These are phyloP conservation scores for Scytalopus superciliaris DNA, from an alignment of 2,113 vertebrate species.

Conservation along the genomic window DNA sequence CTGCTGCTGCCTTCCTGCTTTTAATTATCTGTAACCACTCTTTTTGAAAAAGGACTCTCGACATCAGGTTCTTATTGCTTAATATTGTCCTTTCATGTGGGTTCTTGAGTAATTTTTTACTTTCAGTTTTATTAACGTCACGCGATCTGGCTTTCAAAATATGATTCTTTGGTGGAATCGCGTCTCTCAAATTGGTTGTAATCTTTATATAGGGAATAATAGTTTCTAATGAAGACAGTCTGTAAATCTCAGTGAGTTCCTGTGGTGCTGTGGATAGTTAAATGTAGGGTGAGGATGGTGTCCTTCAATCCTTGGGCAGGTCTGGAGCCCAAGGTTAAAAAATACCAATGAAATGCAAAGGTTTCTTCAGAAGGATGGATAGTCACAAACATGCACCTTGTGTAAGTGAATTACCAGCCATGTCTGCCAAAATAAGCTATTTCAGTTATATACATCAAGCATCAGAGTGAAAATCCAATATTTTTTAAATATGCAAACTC, in stretches of 20 bases:
- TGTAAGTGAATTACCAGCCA: neutral
- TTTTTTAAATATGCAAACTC: neutral
- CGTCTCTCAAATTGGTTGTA: neutral
- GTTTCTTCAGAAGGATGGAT: neutral
- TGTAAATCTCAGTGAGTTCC: neutral
- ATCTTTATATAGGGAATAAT: neutral
- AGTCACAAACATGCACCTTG: accelerated
- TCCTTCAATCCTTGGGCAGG: neutral
- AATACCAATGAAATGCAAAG: accelerated
- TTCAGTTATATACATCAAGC: neutral
- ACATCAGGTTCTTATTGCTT: neutral
- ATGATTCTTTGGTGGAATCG: neutral
- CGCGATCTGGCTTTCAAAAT: neutral
- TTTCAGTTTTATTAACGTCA: constrained; percentile 13
- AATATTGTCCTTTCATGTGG: constrained; percentile 51
- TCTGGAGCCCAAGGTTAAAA: neutral
- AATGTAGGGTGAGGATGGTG: neutral
- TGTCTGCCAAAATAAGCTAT: neutral
- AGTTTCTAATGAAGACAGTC: neutral
- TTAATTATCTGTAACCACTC: neutral
- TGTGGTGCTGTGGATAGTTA: neutral
- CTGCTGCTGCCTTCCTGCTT: neutral
- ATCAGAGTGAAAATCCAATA: neutral
- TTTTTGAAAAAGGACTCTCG: neutral
- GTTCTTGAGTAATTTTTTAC: constrained; percentile 15